These are phyloP conservation scores for Procambarus virginalis DNA, from an alignment of 1,140 invertebrate species.

Conservation along the genomic window DNA sequence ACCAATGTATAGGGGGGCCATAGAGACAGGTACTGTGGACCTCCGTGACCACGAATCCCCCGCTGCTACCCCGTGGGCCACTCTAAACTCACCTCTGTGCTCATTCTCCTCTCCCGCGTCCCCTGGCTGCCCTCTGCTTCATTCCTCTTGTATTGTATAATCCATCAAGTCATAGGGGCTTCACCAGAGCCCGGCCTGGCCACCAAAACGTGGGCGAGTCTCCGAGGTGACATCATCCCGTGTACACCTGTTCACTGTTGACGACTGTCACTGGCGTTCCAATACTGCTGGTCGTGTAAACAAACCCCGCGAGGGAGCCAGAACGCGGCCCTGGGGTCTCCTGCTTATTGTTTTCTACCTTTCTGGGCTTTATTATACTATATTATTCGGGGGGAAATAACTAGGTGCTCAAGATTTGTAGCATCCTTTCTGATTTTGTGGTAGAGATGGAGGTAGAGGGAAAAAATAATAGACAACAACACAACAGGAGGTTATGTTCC, in stretches of 20 bases:
- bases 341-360: not conserved
- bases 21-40: not conserved
- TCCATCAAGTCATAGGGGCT: conserved; percentile 20
- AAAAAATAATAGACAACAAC: too few relatives aligned
- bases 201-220: conserved; percentile 29
- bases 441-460: too few relatives aligned
- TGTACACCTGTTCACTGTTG: conserved; percentile 37
- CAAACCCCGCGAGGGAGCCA: conserved; percentile 1
- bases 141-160: conserved; percentile 47
- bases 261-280: conserved; percentile 27
- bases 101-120: conserved; percentile 62
- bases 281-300: conserved; percentile 11
- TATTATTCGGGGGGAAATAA: too few relatives aligned
- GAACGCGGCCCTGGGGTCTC: not conserved
- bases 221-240: conserved; percentile 35
- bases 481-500: too few relatives aligned
- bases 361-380: not conserved
- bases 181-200: conserved; percentile 19
- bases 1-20: too few relatives aligned
- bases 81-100: conserved; percentile 54
- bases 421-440: too few relatives aligned
- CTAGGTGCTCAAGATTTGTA: too few relatives aligned
- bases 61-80: conserved; percentile 38
- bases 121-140: conserved; percentile 34
- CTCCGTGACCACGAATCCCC: not conserved